Evolutionary conservation across 2,113 vertebrate species (phyloP).

Genomic region (Trichechus manatus): DNA sequence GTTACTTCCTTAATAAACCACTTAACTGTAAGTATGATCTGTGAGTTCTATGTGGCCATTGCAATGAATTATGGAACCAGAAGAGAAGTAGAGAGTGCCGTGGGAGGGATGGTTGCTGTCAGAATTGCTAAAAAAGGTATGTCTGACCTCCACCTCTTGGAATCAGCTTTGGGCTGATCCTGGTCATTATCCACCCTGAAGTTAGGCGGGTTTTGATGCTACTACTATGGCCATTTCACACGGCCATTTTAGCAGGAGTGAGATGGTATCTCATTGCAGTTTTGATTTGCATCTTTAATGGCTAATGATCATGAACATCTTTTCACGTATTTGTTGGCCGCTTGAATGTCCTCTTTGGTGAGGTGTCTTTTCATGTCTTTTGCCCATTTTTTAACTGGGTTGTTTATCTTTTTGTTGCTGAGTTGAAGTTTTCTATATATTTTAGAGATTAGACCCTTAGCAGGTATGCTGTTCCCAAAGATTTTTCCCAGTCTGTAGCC

Average conservation of each 20-base stretch:
- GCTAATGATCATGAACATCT: background rate
- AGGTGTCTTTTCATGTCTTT: background rate
- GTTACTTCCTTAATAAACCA: background rate
- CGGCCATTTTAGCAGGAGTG: no score
- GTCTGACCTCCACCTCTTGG: background rate
- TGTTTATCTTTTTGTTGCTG: background rate
- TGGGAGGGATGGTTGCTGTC: background rate
- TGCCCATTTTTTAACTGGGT: background rate
- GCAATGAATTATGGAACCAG: background rate
- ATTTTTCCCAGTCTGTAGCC: background rate
- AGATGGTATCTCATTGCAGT: background rate
- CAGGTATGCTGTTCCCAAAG: background rate
- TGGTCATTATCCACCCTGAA: background rate
- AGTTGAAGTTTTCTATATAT: background rate
- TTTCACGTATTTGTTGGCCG: background rate
- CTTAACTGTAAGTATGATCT: background rate
- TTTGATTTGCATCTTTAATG: background rate
- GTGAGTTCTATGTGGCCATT: background rate
- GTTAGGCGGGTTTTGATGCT: no score
- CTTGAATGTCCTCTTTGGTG: background rate
- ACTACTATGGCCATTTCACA: no score
- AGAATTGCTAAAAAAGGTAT: background rate
- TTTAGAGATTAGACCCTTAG: background rate
- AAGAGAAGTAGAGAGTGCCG: background rate
- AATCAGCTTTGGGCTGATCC: background rate